These are phyloP conservation scores for Coendou prehensilis DNA, from an alignment of 2,797 vertebrate genomes.

Conservation along the genomic window DNA sequence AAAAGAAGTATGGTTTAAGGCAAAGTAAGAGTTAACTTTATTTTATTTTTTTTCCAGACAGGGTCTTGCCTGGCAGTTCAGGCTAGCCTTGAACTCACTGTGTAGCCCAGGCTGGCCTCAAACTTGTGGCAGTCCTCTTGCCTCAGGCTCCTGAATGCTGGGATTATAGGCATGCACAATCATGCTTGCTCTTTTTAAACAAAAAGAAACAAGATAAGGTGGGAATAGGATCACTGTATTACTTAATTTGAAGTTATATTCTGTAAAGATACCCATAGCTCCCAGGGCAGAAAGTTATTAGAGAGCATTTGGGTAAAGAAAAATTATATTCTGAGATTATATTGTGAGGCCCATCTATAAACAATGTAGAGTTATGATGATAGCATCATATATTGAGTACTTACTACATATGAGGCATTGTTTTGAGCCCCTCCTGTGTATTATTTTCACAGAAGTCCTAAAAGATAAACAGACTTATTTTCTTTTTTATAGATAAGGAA, in stretches of 20 bases:
- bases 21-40: not conserved
- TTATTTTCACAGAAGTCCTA: not conserved
- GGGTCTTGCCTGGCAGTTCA: not conserved
- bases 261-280: not conserved
- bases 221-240: not conserved
- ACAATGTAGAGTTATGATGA: not conserved
- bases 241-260: constrained; percentile 2
- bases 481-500: constrained; percentile 26
- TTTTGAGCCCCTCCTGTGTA: not conserved
- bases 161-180: not conserved
- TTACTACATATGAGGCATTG: not conserved
- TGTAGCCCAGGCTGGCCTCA: not conserved
- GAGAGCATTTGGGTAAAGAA: not conserved
- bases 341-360: not conserved
- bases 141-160: not conserved
- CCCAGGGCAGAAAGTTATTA: not conserved
- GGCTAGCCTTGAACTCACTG: not conserved
- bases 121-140: not conserved
- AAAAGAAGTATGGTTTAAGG: not conserved
- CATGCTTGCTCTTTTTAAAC: not conserved
- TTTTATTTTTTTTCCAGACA: not conserved
- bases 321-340: constrained; percentile 26
- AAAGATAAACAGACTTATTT: not conserved
- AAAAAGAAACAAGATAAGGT: not conserved
- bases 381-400: not conserved